These are phyloP conservation scores for Eretmocerus hayati DNA, from an alignment of 2,888 invertebrate species.

Conservation along the genomic window DNA sequence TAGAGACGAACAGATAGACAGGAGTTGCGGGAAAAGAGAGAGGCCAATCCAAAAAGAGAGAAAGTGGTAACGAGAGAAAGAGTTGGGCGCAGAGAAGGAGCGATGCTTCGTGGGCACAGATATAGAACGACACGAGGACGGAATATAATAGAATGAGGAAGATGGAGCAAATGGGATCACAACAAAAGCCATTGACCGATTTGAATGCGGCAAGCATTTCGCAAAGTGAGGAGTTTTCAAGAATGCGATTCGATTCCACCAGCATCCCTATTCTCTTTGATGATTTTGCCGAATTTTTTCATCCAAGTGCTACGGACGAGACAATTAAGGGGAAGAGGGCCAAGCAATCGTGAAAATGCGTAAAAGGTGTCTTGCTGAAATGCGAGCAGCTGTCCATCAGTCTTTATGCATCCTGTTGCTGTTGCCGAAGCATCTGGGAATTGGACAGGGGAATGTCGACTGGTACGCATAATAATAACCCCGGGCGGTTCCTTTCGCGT, in stretches of 20 bases:
- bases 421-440: no score
- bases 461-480: no score
- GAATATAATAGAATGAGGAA: no score
- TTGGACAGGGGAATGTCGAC: no score
- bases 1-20: constrained; percentile 22
- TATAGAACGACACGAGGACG: neutral
- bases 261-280: neutral
- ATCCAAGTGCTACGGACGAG: neutral
- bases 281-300: neutral
- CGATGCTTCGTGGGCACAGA: neutral
- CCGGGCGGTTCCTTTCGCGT: no score
- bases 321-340: constrained; percentile 1
- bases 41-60: neutral
- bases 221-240: neutral
- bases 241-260: neutral
- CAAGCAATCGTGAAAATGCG: neutral
- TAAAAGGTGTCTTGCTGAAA: neutral
- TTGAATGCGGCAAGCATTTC: constrained; percentile 17
- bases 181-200: constrained; percentile 18
- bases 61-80: neutral
- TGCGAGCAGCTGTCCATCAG: neutral
- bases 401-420: neutral
- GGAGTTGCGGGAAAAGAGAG: neutral
- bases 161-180: neutral
- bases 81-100: neutral